Percentiles rank a stretch among this genome's conserved stretches.
Evolutionary conservation across 2,113 vertebrate genomes (phyloP).

Genomic region (Chascanopsetta lugubris): DNA sequence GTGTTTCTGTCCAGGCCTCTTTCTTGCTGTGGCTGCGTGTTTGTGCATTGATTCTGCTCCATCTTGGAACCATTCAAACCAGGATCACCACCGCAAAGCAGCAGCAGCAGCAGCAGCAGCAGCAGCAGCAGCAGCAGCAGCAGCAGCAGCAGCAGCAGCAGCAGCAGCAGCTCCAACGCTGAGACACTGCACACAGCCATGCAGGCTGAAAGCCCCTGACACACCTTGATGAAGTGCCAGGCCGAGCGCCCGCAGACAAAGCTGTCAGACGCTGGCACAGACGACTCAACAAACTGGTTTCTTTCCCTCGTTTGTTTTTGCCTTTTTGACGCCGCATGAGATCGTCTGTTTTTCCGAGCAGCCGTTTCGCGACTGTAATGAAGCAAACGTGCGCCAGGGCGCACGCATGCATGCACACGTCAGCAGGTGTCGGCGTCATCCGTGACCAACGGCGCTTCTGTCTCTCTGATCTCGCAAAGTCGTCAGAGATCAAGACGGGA

Average conservation of each 20-base stretch:
- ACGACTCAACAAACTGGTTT: conserved; percentile 73
- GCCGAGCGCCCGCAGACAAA: conserved; percentile 43
- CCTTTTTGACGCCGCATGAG: conserved; percentile 42
- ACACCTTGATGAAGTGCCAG: conserved; percentile 57
- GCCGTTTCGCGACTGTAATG: conserved; percentile 47
- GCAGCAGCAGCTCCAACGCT: background rate
- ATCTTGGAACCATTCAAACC: conserved; percentile 25
- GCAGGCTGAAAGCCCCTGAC: conserved; percentile 11
- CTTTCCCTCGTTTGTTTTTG: conserved; percentile 29
- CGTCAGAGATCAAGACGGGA: background rate
- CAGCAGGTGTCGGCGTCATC: conserved; percentile 25
- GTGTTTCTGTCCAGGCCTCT: too few species aligned
- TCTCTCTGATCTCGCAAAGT: conserved; percentile 31
- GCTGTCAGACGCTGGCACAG: conserved; percentile 59
- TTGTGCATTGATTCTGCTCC: conserved; percentile 11
- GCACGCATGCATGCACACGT: conserved; percentile 33
- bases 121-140: too few species aligned
- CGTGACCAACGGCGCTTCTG: conserved; percentile 5
- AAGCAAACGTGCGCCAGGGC: conserved; percentile 15
- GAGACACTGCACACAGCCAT: conserved; percentile 2
- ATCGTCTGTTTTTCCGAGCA: conserved; percentile 35
- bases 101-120: too few species aligned
- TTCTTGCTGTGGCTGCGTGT: too few species aligned
- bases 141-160: too few species aligned
- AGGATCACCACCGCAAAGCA: conserved; percentile 32